Evolutionary conservation across 37 sponge, comb jelly and placozoan species (phyloP).

Genomic region (Oopsacas minuta): DNA sequence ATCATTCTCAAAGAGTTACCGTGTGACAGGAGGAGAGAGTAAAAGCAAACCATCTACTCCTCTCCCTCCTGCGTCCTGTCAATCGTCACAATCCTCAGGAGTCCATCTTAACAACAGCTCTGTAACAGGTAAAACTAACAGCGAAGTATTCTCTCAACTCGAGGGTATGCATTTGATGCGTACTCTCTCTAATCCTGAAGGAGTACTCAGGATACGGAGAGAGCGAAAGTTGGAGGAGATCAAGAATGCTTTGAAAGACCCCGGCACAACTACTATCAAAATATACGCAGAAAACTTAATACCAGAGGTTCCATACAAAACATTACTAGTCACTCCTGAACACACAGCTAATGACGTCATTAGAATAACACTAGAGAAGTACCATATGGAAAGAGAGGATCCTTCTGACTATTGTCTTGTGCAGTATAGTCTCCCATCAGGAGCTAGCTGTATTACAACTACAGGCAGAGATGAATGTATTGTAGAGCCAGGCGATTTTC

Average conservation of each 20-base stretch:
- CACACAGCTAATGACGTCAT: conserved; percentile 41
- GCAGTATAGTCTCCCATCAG: conserved; percentile 24
- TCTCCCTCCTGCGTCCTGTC: neutral
- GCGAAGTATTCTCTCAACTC: neutral
- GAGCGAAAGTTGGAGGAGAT: conserved; percentile 36
- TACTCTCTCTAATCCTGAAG: conserved; percentile 59
- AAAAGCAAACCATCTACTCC: neutral
- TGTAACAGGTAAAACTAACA: no score
- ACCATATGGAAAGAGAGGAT: conserved; percentile 32
- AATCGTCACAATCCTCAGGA: neutral
- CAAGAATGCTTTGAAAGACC: conserved; percentile 14
- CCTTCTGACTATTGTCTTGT: conserved; percentile 45
- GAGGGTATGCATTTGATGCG: conserved; percentile 36
- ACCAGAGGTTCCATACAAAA: conserved; percentile 54
- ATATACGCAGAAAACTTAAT: conserved; percentile 45
- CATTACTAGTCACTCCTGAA: conserved; percentile 25
- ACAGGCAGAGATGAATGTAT: conserved; percentile 23
- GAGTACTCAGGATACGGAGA: conserved; percentile 35
- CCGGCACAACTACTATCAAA: conserved; percentile 19
- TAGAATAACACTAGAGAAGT: conserved; percentile 37
- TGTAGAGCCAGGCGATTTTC: conserved; percentile 29
- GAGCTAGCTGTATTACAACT: neutral
- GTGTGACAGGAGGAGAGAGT: neutral
- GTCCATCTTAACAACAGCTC: neutral
- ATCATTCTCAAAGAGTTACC: neutral